phyloP scores from a whole-genome alignment of 2,113 vertebrate species.

The Elephas maximus region DNA sequence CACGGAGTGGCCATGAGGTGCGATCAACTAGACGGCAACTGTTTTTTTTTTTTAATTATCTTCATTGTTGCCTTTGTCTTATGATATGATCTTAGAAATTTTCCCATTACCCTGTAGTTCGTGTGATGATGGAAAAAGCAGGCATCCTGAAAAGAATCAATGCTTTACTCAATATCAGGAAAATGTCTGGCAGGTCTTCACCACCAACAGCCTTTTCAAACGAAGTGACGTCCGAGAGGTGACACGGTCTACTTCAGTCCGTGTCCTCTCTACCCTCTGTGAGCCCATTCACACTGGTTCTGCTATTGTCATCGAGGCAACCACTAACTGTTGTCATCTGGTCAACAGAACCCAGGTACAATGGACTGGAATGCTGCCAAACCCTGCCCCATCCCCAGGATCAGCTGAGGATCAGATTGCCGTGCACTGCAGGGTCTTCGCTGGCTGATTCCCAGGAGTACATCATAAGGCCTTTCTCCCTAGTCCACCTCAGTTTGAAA shows the following conservation, averaged over 20 bases:
- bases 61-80: neutral
- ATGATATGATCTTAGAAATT: neutral
- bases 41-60: neutral
- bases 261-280: neutral
- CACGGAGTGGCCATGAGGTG: neutral
- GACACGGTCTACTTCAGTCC: too few relatives aligned
- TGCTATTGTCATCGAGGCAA: neutral
- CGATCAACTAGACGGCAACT: neutral
- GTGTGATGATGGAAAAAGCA: neutral
- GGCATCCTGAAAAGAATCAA: neutral
- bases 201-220: neutral
- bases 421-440: neutral
- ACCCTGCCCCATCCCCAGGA: neutral
- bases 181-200: neutral
- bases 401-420: neutral
- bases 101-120: neutral
- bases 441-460: neutral
- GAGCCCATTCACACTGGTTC: neutral
- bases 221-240: accelerated
- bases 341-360: neutral
- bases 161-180: accelerated
- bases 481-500: neutral
- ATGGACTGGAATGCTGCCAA: neutral
- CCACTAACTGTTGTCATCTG: neutral
- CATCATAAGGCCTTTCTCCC: neutral